phyloP scores from a whole-genome alignment of 2,113 vertebrate species.

The Dasyornis broadbenti region DNA sequence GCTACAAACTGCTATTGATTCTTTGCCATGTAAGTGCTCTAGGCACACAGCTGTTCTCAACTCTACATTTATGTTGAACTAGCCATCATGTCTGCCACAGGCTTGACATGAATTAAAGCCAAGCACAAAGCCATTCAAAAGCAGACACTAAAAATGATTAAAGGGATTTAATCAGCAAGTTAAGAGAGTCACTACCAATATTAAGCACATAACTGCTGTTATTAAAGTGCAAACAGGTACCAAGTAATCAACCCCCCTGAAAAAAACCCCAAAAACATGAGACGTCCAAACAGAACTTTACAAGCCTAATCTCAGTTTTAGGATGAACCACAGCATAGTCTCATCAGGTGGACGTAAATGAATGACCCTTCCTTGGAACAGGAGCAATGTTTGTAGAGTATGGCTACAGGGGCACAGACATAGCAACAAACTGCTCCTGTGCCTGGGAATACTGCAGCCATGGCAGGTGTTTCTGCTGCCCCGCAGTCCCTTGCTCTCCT shows the following conservation, averaged over 20 bases:
- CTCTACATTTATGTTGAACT: neutral
- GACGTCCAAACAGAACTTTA: neutral
- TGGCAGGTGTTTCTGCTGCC: neutral
- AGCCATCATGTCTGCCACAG: neutral
- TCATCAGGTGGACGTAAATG: neutral
- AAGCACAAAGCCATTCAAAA: neutral
- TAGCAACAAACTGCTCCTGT: neutral
- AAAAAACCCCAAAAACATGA: neutral
- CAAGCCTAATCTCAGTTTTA: neutral
- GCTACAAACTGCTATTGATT: neutral
- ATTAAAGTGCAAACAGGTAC: neutral
- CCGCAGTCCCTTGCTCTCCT: neutral
- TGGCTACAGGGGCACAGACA: neutral
- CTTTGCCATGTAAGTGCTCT: neutral
- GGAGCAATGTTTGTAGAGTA: neutral
- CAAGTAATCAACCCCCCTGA: neutral
- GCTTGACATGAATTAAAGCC: neutral
- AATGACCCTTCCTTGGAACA: neutral
- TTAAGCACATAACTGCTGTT: neutral
- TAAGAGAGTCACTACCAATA: neutral
- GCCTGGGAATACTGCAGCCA: neutral
- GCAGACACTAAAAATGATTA: neutral
- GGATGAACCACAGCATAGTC: neutral
- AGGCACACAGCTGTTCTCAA: slow-evolving; percentile 4
- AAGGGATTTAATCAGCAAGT: neutral